Evolutionary conservation across 2,888 invertebrate genomes (phyloP), one percentile per base, ranked within the genome.

Genomic region (Pilophorus perplexus): DNA sequence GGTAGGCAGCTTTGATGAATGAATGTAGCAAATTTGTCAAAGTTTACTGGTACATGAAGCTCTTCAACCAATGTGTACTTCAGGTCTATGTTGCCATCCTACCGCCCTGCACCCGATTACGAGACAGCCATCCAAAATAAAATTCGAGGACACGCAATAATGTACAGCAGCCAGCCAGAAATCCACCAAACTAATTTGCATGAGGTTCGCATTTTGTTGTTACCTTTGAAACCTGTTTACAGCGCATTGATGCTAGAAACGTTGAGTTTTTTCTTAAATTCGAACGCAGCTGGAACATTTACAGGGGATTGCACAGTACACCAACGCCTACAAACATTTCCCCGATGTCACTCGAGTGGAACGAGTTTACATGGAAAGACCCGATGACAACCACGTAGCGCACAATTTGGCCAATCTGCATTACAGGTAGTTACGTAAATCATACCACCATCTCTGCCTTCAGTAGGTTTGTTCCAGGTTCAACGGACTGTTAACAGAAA

Each of bases 41-140:
- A 8, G 6, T 33, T 12, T 8, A 33, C 12, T 33, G 6, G 33
- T 12, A 6, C 33, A n/a, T n/a, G n/a, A n/a, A n/a, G n/a, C n/a
- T n/a, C n/a, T n/a, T n/a, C n/a, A n/a, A n/a, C n/a, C n/a, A n/a
- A n/a, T n/a, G n/a, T n/a, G n/a, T 33, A 12, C 33, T 33, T 33
- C 62, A 74, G 90, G 73, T 87, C 88, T 14, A 81, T 91, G 70
- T 77, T 91, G n/a, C 91, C 92, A 0, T 86, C 87, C 0, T 92
- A 92, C 76, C 83, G 95, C 2, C 90, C 90, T 0, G 93, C 94
- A 1, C 96, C 97, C 0, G 95, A 95, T 79, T 97, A 97, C 77
- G 94, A 95, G 75, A 92, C 93, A 0, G 94, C 95, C 12, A 83
- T 96, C 68, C 90, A 90, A 75, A 88, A 90, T 74, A 92, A 92